Evolutionary conservation across 2,113 vertebrate genomes (phyloP), one percentile per base, ranked within the genome.

Genomic region (Fukomys damarensis): DNA sequence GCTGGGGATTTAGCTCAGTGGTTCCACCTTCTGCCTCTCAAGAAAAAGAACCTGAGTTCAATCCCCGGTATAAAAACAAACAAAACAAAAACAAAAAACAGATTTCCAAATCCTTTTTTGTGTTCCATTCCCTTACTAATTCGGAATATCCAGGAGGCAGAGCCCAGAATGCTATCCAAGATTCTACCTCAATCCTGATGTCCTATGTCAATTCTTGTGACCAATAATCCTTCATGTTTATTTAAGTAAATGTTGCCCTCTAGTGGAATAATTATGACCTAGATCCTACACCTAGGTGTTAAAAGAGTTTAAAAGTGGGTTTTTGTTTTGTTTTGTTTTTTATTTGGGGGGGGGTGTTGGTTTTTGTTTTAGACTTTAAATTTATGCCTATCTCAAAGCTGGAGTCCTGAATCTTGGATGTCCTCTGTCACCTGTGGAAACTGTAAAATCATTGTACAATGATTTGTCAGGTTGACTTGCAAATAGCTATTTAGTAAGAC

Each of bases 191-290:
- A 7, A 38, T 93, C 46, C 4, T 1, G 5, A 56, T 0, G 30
- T 32, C 83, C 8, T 4, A 46, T 24, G 68, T 65, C 85, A 89
- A 95, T 81, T 3, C 26, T 46, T n/a, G n/a, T 0, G 1, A 2
- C 46, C 5, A 1, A 2, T 9, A 77, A 83, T 38, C 46, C 38
- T 30, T 83, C 85, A 77, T 54, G 49, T 94, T 98, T 97, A 85
- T 56, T 95, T 97, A 93, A 89, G 84, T 54, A 95, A 94, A 97
- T 83, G 68, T 74, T 46, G 74, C 97, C 97, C 96, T 96, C 97
- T 97, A 79, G 95, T 86, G 97, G 91, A 89, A 76, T 22, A 91
- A 82, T 72, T 76, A 63, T 22, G 9, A 77, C 12, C 43, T 79
- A 20, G 38, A 7, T 49, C 74, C 43, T 30, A 77, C 14, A 17